phyloP scores from a whole-genome alignment of 2,797 vertebrate genomes.

The Bradypodion pumilum region DNA sequence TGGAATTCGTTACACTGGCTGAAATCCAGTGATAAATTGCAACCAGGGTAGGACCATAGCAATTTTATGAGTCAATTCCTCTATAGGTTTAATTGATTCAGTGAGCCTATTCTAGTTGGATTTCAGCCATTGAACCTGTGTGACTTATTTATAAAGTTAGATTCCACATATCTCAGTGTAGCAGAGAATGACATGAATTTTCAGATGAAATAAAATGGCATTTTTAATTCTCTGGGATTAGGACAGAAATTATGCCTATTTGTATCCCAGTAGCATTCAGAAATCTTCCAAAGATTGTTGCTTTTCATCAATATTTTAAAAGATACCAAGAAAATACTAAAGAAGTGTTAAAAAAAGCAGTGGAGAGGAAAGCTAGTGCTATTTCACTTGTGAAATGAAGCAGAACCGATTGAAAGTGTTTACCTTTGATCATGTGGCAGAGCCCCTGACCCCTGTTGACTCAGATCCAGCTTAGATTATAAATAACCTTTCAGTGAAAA shows the following conservation, averaged over 20 bases:
- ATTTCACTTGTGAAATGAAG: background rate
- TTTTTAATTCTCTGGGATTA: background rate
- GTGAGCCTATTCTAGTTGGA: too few relatives aligned
- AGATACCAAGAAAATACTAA: background rate
- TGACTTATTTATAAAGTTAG: background rate
- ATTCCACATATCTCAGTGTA: background rate
- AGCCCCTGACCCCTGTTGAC: background rate
- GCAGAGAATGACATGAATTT: background rate
- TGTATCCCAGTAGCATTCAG: background rate
- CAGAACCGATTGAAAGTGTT: background rate
- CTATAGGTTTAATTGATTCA: too few relatives aligned
- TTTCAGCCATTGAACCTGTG: background rate
- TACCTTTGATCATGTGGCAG: background rate
- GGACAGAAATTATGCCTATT: background rate
- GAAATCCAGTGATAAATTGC: too few relatives aligned
- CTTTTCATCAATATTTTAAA: background rate
- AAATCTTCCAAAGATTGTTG: background rate
- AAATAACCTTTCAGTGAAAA: background rate
- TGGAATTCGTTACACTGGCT: background rate
- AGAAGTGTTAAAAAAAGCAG: too few relatives aligned
- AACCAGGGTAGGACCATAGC: too few relatives aligned
- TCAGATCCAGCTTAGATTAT: background rate
- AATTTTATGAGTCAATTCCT: too few relatives aligned
- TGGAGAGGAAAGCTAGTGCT: background rate
- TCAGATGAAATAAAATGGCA: background rate